Evolutionary conservation across 2,888 invertebrate genomes (phyloP), one percentile per base, ranked within the genome.

Genomic region (Aradus depressus): DNA sequence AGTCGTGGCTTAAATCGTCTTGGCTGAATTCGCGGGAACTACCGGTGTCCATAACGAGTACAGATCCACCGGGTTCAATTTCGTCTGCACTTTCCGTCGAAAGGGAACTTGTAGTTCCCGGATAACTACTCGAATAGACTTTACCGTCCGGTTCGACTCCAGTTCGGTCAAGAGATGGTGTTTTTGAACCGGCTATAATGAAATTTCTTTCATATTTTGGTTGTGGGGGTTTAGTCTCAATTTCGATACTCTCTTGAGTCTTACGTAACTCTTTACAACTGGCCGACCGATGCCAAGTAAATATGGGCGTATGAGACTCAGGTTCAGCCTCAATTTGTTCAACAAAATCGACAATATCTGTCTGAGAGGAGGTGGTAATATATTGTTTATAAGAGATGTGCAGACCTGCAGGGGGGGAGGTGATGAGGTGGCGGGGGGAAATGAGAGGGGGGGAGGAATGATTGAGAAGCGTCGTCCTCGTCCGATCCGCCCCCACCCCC

Each of bases 1-100:
- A 88, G 66, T 89, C 89, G 66, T 89, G 88, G 26, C 88, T 86
- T 25, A 88, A 71, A 69, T 89, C 88, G 65, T 88, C 88, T 66
- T 87, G 87, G 8, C 87, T 87, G 18, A 60, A 51, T 35, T 63
- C 62, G n/a, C 61, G 57, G 4, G 62, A 62, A 37, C 62, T 57
- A 14, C 60, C 62, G 4, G 59, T 60, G 38, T 63, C 59, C 16
- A 63, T 59, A 22, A 62, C 61, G 16, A 60, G 54, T 16, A 61
- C 60, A 44, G 61, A 62, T 58, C 79, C 81, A 53, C 74, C 73
- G 19, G 69, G 66, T 61, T 75, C 76, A n/a, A 74, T 75, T 61
- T 75, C 72, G 61, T 80, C 81, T 61, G 77, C 74, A 25, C 79
- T 77, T 63, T 77, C 76, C 64, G 78, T 81, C 26, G 74, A 74